A percentile compares a stretch with the other conserved stretches of the same genome.
These are phyloP conservation scores for Protomyctophum bolini DNA, from an alignment of 2,113 vertebrate species.

Conservation along the genomic window DNA sequence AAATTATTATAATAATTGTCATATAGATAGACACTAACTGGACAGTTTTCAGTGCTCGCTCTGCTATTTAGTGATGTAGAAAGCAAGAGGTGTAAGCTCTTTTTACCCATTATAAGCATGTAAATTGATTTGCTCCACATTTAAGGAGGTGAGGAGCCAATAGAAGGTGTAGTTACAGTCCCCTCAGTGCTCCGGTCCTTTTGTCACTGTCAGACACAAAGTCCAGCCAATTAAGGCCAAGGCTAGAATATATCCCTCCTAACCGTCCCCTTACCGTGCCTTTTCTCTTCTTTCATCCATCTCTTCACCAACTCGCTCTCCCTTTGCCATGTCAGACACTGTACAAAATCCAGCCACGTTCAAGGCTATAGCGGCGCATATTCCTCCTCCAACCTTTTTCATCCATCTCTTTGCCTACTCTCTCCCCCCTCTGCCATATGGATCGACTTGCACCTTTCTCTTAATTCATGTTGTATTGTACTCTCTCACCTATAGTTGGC, in stretches of 20 bases:
- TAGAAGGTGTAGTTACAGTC: conserved; percentile 52
- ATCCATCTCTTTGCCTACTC: background rate
- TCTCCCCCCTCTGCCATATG: background rate
- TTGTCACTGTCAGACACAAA: conserved; percentile 49
- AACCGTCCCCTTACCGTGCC: conserved; percentile 5
- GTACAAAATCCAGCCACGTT: no score
- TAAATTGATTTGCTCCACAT: conserved; percentile 57
- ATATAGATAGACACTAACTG: no score
- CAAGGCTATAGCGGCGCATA: background rate
- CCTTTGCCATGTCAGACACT: no score
- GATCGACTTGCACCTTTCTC: background rate
- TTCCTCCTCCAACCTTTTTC: background rate
- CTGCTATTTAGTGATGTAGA: background rate
- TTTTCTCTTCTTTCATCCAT: conserved; percentile 8
- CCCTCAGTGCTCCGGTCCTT: conserved; percentile 29
- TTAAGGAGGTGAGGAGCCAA: conserved; percentile 38
- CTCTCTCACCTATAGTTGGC: no score
- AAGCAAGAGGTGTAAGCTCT: conserved; percentile 39
- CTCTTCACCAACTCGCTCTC: background rate
- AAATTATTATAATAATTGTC: no score
- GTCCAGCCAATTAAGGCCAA: conserved; percentile 47
- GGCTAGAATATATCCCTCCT: background rate
- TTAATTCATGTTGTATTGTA: background rate
- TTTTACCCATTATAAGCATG: conserved; percentile 28
- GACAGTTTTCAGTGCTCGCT: no score